Evolutionary conservation across 2,113 vertebrate species (phyloP).

Genomic region (Oreochromis aureus): DNA sequence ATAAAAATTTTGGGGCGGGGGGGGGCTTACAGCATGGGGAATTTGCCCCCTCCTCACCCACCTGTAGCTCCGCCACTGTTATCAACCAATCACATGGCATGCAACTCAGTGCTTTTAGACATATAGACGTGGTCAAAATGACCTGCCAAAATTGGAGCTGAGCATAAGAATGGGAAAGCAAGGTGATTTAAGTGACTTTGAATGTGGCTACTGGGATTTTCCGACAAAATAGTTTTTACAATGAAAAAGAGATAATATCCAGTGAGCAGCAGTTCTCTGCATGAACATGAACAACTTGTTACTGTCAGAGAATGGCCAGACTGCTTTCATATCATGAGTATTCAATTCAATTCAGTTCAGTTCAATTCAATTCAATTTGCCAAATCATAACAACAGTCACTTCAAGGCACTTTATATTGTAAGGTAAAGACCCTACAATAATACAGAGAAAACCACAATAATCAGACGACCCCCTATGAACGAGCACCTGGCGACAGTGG

Average conservation of each 20-base stretch:
- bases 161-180: background rate
- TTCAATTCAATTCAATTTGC: background rate
- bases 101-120: background rate
- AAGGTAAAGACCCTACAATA: background rate
- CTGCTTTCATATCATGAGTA: background rate
- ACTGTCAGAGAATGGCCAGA: background rate
- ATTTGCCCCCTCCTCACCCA: too few relatives aligned
- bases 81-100: background rate
- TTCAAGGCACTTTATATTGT: background rate
- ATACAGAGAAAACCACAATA: background rate
- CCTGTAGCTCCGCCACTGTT: background rate
- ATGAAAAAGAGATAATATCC: background rate
- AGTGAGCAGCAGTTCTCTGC: background rate
- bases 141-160: background rate
- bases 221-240: background rate
- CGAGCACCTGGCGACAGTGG: background rate
- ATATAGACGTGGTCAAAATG: background rate
- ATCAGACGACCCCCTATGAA: background rate
- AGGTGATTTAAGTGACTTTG: background rate
- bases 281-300: background rate
- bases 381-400: background rate
- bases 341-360: background rate
- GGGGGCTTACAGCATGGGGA: background rate
- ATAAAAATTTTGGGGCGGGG: background rate
- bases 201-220: background rate